Evolutionary conservation across 2,888 invertebrate genomes (phyloP).

Genomic region (Megamerina dolium): DNA sequence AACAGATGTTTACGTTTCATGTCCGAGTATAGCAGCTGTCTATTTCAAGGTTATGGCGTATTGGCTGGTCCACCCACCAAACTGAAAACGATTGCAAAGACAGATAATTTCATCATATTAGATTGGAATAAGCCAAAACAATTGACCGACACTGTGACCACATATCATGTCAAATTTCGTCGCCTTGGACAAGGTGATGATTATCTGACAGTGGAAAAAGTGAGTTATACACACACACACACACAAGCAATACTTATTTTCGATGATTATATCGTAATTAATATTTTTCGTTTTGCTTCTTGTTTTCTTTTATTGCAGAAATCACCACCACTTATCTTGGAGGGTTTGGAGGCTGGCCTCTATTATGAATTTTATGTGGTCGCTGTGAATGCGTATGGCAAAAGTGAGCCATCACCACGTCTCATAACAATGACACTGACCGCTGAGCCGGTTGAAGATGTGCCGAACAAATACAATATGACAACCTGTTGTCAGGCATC

Average conservation of each 20-base stretch:
- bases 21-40: conserved; percentile 73
- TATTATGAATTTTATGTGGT: conserved; percentile 77
- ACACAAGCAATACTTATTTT: not conserved
- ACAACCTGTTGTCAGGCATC: conserved; percentile 71
- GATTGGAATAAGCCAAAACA: conserved; percentile 71
- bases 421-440: conserved; percentile 68
- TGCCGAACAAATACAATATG: conserved; percentile 65
- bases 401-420: conserved; percentile 68
- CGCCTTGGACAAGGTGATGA: conserved; percentile 54
- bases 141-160: conserved; percentile 64
- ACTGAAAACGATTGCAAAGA: conserved; percentile 66
- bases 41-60: conserved; percentile 79
- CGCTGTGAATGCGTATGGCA: conserved; percentile 73
- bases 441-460: conserved; percentile 33
- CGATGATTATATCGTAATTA: too few species aligned
- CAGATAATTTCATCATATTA: conserved; percentile 69
- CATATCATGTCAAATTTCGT: conserved; percentile 59
- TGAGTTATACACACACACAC: conserved; percentile 19
- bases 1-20: conserved; percentile 71
- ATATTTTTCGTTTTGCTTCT: too few species aligned
- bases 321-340: conserved; percentile 68
- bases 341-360: conserved; percentile 65
- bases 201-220: conserved; percentile 55
- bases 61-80: conserved; percentile 67
- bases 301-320: conserved; percentile 36